Base-by-base conservation (phyloP, 2,113 vertebrate species). In the Setophaga petechia region DNA sequence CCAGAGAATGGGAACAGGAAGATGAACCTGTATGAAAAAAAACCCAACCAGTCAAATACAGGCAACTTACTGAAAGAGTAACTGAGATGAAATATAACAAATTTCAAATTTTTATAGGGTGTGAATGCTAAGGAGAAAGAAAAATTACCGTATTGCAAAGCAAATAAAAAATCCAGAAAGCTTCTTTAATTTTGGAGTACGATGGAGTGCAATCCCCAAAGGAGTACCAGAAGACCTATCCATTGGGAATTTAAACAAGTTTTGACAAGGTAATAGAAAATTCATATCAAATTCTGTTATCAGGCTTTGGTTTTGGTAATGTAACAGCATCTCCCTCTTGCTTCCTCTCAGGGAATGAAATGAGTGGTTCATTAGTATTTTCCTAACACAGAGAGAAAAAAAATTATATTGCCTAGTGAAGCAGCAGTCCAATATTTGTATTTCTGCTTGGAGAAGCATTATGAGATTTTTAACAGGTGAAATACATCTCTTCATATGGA, bases 371-470 rank as follows among this genome's bases (percentile, higher is more conserved):
- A 55, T 79, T 84, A 84, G 66, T 62, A 20, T 51, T 68, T 93
- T 63, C 55, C 76, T 46, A 66, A 17, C 61, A 47, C 35, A 44
- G 75, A 90, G 61, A 73, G 46, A 76, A 95, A 95, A 95, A 83
- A 14, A 79, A 89, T 52, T 59, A 12, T 80, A 47, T 78, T 95
- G 63, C 74, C 57, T 77, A 87, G 23, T 92, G 84, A 80, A 80
- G 61, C 72, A 83, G 62, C 46, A 89, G 30, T 43, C 52, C 86
- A 89, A 80, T 94, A 87, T 94, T 96, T 94, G 62, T 81, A 84
- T 67, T 96, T 95, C 87, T 91, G 52, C 82, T 91, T 90, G 59
- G n/a, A 92, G 44, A 85, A 94, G 44, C 78, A 86, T 24, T 37
- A 31, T 10, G 74, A 74, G 47, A 44, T 65, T 71, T 91, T 87